These are phyloP conservation scores for Pemphredon lugubris DNA, from an alignment of 2,888 invertebrate species.

Conservation along the genomic window DNA sequence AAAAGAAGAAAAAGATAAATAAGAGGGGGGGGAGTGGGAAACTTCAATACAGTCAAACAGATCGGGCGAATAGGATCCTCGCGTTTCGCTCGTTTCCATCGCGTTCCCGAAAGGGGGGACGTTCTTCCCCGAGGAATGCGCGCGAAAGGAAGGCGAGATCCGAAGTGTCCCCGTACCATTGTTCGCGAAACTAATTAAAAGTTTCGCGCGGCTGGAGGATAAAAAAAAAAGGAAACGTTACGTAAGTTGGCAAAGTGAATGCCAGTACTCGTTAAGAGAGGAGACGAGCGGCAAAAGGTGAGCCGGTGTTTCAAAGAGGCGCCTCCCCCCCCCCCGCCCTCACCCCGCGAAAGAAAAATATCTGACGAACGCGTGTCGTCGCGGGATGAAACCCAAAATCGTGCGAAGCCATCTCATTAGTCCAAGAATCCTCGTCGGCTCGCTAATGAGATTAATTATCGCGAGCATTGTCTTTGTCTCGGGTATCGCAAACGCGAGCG, in stretches of 20 bases:
- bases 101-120: not conserved
- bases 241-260: constrained; percentile 22
- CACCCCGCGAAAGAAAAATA: constrained; percentile 44
- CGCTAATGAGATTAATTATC: constrained; percentile 67
- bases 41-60: constrained; percentile 22
- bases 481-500: constrained; percentile 15
- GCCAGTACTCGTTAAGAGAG: constrained; percentile 2
- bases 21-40: constrained; percentile 15
- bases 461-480: constrained; percentile 18
- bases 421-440: constrained; percentile 31
- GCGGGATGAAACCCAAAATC: constrained; percentile 39
- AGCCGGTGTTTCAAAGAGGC: constrained; percentile 32
- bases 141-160: not conserved
- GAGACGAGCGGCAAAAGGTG: not conserved
- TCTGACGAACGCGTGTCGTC: constrained; percentile 46
- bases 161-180: constrained; percentile 2
- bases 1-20: too few relatives aligned
- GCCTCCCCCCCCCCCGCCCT: too few relatives aligned
- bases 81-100: not conserved
- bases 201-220: constrained; percentile 4
- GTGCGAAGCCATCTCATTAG: constrained; percentile 57
- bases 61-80: not conserved
- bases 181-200: constrained; percentile 44
- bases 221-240: constrained; percentile 9
- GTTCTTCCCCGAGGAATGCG: not conserved